These are phyloP conservation scores for Gari tellinella DNA, from an alignment of 2,888 invertebrate genomes.

Conservation along the genomic window DNA sequence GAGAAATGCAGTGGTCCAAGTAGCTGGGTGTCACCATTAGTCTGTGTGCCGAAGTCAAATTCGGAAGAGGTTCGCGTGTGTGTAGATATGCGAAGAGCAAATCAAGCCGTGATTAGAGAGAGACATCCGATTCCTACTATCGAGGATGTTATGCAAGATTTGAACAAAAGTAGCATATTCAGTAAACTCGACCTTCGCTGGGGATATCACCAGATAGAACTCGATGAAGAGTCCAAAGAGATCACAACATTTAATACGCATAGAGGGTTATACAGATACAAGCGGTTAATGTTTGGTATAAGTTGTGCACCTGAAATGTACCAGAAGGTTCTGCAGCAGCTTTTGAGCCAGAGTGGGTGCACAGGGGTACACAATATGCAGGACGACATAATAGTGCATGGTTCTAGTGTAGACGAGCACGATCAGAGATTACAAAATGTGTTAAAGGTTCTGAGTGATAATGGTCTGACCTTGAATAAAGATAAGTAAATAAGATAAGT, in stretches of 20 bases:
- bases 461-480: constrained; percentile 54
- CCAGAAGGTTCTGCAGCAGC: constrained; percentile 25
- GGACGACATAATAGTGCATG: constrained; percentile 59
- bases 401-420: constrained; percentile 45
- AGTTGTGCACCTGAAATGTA: constrained; percentile 52
- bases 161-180: constrained; percentile 50
- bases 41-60: constrained; percentile 30
- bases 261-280: constrained; percentile 39
- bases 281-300: constrained; percentile 39
- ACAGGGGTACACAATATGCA: constrained; percentile 48
- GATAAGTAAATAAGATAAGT: too few relatives aligned
- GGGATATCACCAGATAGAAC: constrained; percentile 59
- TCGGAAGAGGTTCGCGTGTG: constrained; percentile 33
- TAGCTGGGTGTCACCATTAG: constrained; percentile 33
- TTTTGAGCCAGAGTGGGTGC: too few relatives aligned
- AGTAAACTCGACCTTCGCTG: constrained; percentile 63
- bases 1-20: constrained; percentile 32
- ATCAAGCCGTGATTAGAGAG: constrained; percentile 30
- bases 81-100: constrained; percentile 45
- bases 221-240: constrained; percentile 26
- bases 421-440: constrained; percentile 31
- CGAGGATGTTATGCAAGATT: constrained; percentile 31
- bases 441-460: constrained; percentile 39
- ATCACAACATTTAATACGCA: constrained; percentile 52
- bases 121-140: constrained; percentile 35